Evolutionary conservation across 2,113 vertebrate species (phyloP).

Genomic region (Coracopsis vasa): DNA sequence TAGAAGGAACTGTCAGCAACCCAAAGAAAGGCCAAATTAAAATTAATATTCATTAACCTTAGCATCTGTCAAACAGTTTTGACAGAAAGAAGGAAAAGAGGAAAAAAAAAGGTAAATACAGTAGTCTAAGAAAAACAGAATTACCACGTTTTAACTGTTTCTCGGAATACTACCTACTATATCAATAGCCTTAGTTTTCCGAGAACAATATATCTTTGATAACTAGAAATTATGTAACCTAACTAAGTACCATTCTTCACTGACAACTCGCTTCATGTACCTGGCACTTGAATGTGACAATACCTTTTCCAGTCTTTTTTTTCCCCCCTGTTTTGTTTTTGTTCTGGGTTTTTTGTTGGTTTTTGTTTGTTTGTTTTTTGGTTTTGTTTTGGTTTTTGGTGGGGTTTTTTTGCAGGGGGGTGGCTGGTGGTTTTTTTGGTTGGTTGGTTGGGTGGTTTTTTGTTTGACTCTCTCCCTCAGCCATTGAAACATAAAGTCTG

Average conservation of each 20-base stretch:
- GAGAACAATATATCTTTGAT: background rate
- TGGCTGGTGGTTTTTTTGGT: too few relatives aligned
- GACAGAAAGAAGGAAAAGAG: background rate
- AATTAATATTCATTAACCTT: constrained; percentile 54
- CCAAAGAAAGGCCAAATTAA: constrained; percentile 34
- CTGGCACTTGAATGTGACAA: background rate
- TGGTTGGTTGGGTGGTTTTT: background rate
- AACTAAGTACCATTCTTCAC: background rate
- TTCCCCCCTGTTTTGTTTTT: background rate
- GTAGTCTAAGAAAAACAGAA: background rate
- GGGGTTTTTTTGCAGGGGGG: too few relatives aligned
- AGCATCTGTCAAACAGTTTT: constrained; percentile 35
- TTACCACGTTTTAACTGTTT: background rate
- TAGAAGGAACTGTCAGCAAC: constrained; percentile 20
- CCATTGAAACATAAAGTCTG: background rate
- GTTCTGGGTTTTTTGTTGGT: too few relatives aligned
- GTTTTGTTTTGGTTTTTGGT: too few relatives aligned
- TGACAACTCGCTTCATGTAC: background rate
- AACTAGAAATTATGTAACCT: background rate
- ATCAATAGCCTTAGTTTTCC: background rate
- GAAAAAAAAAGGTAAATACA: background rate
- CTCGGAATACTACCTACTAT: background rate
- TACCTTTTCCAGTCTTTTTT: background rate
- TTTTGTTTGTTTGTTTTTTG: too few relatives aligned
- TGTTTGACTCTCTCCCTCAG: background rate